Evolutionary conservation across 1,140 invertebrate genomes (phyloP), one percentile per base, ranked within the genome.

Genomic region (Hyphantria cunea): DNA sequence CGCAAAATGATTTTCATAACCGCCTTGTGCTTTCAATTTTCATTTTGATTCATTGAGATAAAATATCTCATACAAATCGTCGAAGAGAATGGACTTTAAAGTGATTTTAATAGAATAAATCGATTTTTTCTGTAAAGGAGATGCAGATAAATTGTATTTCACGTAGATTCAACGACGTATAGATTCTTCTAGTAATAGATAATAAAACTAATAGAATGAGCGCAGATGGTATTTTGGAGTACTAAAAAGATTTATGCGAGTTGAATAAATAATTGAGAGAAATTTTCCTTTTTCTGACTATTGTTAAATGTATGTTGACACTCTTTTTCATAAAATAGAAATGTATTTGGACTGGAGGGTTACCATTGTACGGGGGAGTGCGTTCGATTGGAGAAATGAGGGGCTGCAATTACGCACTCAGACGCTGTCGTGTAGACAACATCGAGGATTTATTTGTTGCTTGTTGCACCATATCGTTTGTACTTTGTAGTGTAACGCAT

Each of bases 131-230:
- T 13, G 32, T 25, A 48, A 58, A 48, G 49, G 33, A 48, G 48
- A 39, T 49, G 55, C 55, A 49, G 45, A 49, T 58, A 15, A 49
- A 39, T 39, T 31, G 45, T 41, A 58, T 39, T 33, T 48, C 44
- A 58, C 32, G 45, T 41, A 58, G 55, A 58, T 58, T 48, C 37
- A 49, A 48, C 33, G 9, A 13, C 31, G 0, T 0, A 39, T 5
- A 12, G 41, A 44, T 7, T 25, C 51, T 31, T 15, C 14, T 37
- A 37, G 34, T 3, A 32, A 37, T 4, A 55, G 53, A 55, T 55
- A 31, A 48, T 33, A 49, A 39, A 13, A n/a, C 0, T 31, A 58
- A 47, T 47, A 34, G 45, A 55, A 15, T 33, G 44, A 56, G 47
- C 47, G 31, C 33, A 56, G 11, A 3, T 7, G 34, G 2, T 4